Evolutionary conservation across 2,888 invertebrate genomes (phyloP), one percentile per base, ranked within the genome.

Genomic region (Asteroscopus sphinx): DNA sequence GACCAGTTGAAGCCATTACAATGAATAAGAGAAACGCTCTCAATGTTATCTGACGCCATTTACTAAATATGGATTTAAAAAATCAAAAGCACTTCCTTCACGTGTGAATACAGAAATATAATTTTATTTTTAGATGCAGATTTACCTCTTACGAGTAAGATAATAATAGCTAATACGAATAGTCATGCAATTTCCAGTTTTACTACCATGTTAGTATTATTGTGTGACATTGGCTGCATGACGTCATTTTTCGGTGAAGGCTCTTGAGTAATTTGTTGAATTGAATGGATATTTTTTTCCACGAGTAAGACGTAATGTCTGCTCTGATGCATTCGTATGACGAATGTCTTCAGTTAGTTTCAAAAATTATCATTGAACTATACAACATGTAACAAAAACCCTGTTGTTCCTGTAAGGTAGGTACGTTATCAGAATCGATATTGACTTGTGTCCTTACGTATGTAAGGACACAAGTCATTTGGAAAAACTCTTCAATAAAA

Each of bases 221-320:
- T n/a, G n/a, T n/a, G n/a, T 21, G 8, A 28, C 13, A 25, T 33
- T 25, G 4, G 11, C n/a, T 16, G 11, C 12, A 8, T 54, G 48
- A 65, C 40, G 63, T 65, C 26, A 65, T 0, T 36, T 5, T n/a
- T 13, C 28, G 54, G 28, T 59, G 44, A 67, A 64, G 61, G 61
- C 28, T 47, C 7, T 48, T 32, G 2, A 16, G 25, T 6, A 45
- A 32, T 35, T 42, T 6, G 33, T 36, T 15, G 32, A 42, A 37
- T 30, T 37, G 32, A 37, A 32, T 37, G 21, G 1, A 6, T 28
- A 7, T n/a, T 1, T 9, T 9, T 9, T 6, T 28, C 26, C 8
- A n/a, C n/a, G n/a, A n/a, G n/a, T n/a, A n/a, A n/a, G n/a, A n/a
- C n/a, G n/a, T n/a, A n/a, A n/a, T n/a, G n/a, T n/a, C n/a, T n/a